Evolutionary conservation across 2,797 vertebrate genomes (phyloP).

Genomic region (Helicolenus hilgendorfi): DNA sequence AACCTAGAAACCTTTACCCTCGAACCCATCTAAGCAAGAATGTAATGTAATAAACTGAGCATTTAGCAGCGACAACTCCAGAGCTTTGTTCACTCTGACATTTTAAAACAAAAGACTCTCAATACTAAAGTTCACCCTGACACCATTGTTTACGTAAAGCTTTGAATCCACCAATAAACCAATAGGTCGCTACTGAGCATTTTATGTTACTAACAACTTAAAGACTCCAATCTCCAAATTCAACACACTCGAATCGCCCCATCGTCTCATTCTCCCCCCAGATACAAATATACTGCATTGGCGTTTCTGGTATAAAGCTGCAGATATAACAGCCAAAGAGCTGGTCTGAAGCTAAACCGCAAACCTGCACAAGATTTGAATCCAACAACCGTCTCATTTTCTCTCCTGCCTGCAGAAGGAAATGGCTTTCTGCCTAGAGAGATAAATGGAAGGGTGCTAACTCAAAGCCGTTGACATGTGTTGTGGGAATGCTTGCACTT

Average conservation of each 20-base stretch:
- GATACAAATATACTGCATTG: constrained; percentile 20
- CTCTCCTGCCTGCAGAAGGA: constrained; percentile 5
- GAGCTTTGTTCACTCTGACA: constrained; percentile 22
- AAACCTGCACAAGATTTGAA: constrained; percentile 31
- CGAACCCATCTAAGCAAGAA: background rate
- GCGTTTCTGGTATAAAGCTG: background rate
- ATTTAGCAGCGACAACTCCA: background rate
- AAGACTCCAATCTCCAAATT: constrained; percentile 21
- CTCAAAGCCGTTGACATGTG: constrained; percentile 14
- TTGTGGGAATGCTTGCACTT: background rate
- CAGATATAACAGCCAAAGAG: background rate
- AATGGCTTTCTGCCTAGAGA: constrained; percentile 33
- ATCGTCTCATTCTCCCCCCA: background rate
- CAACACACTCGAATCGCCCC: background rate
- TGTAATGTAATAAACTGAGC: background rate
- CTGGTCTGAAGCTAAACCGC: constrained; percentile 16
- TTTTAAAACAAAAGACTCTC: constrained; percentile 24
- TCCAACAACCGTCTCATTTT: constrained; percentile 22
- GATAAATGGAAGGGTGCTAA: constrained; percentile 17
- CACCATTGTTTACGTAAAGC: background rate
- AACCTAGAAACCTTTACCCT: background rate
- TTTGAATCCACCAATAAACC: constrained; percentile 15
- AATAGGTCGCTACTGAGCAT: background rate
- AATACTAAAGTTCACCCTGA: background rate
- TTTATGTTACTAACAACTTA: background rate